Conservation (phyloP, 2,888 invertebrate genomes). For the Leptura quadrifasciata region DNA sequence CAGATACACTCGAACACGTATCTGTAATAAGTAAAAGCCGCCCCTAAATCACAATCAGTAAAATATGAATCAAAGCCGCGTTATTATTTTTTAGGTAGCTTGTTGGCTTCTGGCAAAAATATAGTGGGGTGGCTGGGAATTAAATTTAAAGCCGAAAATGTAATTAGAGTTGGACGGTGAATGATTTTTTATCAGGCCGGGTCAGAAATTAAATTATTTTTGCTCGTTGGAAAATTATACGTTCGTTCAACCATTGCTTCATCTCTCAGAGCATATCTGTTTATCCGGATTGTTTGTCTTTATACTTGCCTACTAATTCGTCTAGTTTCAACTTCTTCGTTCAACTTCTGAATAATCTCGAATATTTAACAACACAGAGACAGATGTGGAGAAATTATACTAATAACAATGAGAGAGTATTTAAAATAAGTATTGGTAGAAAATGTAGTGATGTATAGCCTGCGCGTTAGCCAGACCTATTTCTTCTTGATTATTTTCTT, state of each 20-base stretch:
- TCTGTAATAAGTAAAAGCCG: constrained; percentile 32
- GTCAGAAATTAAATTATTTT: constrained; percentile 20
- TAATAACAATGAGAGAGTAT: too few species aligned
- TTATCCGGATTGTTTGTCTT: too few species aligned
- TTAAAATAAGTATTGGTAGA: too few species aligned
- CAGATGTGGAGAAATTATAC: too few species aligned
- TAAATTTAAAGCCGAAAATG: constrained; percentile 34
- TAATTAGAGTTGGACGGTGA: constrained; percentile 6
- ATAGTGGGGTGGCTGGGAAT: constrained; percentile 7
- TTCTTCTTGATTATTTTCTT: too few species aligned
- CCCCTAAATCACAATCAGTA: constrained; percentile 40
- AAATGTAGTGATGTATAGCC: too few species aligned
- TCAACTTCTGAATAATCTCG: too few species aligned
- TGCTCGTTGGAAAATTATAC: constrained; percentile 17
- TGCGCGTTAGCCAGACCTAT: too few species aligned
- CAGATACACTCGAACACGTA: constrained; percentile 30
- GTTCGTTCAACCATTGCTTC: not conserved
- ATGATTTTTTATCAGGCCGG: constrained; percentile 12
- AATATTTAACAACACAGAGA: too few species aligned
- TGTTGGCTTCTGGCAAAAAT: constrained; percentile 22
- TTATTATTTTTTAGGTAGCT: constrained; percentile 25
- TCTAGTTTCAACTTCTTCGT: too few species aligned
- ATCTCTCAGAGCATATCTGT: too few species aligned
- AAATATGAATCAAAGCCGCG: constrained; percentile 34
- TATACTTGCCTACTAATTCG: too few species aligned